Percentiles rank a stretch among this genome's conserved stretches.
Evolutionary conservation across 2,113 vertebrate genomes (phyloP).

Genomic region (Oryzias celebensis): DNA sequence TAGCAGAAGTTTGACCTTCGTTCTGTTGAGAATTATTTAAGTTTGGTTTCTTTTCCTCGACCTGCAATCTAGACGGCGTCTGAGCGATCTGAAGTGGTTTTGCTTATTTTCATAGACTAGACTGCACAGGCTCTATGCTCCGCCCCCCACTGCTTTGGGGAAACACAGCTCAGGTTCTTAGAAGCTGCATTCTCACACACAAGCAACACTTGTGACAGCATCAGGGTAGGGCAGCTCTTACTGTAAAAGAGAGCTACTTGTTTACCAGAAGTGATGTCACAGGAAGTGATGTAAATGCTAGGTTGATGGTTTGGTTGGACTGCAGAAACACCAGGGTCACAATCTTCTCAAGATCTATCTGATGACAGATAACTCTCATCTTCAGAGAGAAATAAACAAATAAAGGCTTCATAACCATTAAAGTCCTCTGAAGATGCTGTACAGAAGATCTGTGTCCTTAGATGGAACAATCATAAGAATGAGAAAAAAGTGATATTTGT

Average conservation of each 20-base stretch:
- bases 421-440: too few relatives aligned
- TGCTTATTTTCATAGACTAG: slow-evolving; percentile 5
- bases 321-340: slow-evolving; percentile 3
- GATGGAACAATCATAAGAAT: too few relatives aligned
- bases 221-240: slow-evolving; percentile 54
- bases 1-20: too few relatives aligned
- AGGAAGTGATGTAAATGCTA: slow-evolving; percentile 45
- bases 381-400: not conserved
- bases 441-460: too few relatives aligned
- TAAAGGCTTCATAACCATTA: too few relatives aligned
- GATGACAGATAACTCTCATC: not conserved
- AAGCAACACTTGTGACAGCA: slow-evolving; percentile 18
- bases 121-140: slow-evolving; percentile 31
- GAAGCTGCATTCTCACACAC: slow-evolving; percentile 44
- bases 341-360: not conserved
- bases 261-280: slow-evolving; percentile 63
- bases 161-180: slow-evolving; percentile 56
- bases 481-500: too few relatives aligned
- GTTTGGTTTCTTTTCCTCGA: too few relatives aligned
- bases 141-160: slow-evolving; percentile 22
- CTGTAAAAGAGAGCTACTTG: slow-evolving; percentile 46
- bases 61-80: too few relatives aligned
- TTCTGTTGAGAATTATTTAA: too few relatives aligned
- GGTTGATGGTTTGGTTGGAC: slow-evolving; percentile 5
- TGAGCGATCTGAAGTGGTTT: too few relatives aligned